These are phyloP conservation scores for Atlantisia rogersi DNA, from an alignment of 2,113 vertebrate species.

Conservation along the genomic window DNA sequence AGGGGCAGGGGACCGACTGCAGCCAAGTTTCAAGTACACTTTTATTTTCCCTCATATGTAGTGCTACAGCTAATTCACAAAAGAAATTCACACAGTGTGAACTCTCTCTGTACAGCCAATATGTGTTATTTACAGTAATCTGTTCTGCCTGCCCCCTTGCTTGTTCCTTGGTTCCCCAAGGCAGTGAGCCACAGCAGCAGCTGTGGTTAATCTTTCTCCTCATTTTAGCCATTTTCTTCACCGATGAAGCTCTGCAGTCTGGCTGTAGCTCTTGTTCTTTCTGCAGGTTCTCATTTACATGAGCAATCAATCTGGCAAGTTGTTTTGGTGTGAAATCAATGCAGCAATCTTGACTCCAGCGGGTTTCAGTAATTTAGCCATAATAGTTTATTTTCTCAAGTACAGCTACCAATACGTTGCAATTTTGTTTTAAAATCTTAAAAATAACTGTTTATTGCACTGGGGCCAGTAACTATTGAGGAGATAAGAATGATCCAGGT, in stretches of 20 bases:
- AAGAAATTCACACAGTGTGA: background rate
- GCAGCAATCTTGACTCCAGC: background rate
- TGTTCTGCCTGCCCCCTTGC: background rate
- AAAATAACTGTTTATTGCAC: background rate
- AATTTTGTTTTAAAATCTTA: background rate
- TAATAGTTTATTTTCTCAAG: background rate
- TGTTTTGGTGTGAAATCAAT: background rate
- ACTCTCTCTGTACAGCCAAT: background rate
- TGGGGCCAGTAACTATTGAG: background rate
- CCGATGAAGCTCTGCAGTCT: background rate
- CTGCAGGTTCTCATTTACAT: background rate
- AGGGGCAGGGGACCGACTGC: background rate
- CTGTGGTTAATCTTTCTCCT: background rate
- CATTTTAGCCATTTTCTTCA: background rate
- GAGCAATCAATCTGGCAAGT: background rate
- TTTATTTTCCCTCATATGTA: conserved; percentile 39
- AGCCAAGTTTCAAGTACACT: background rate
- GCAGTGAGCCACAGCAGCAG: background rate
- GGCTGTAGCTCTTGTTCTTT: background rate
- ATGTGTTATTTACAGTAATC: background rate
- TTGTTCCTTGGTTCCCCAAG: background rate
- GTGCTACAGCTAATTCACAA: background rate
- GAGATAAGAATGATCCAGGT: background rate
- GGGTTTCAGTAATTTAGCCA: background rate
- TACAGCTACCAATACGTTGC: background rate